Percentiles rank a stretch among this genome's conserved stretches.
These are phyloP conservation scores for Plebejus melissa DNA, from an alignment of 2,888 invertebrate species.

Conservation along the genomic window DNA sequence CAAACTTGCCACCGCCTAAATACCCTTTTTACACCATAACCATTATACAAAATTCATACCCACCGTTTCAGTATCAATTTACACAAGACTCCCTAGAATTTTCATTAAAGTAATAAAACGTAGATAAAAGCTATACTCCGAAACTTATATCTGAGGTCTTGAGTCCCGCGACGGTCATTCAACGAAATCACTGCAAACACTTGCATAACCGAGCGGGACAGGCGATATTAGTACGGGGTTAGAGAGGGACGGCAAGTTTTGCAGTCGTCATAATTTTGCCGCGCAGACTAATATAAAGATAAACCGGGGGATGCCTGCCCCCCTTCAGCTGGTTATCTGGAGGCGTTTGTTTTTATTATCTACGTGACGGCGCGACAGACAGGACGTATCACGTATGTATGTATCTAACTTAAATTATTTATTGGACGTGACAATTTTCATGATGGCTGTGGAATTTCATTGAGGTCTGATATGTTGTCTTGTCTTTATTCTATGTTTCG, in stretches of 20 bases:
- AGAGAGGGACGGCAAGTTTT: constrained; percentile 60
- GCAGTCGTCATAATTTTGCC: constrained; percentile 81
- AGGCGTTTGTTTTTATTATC: constrained; percentile 26
- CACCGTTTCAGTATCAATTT: background rate
- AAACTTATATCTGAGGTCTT: constrained; percentile 23
- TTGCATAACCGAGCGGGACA: constrained; percentile 34
- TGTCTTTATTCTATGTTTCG: background rate
- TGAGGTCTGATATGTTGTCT: background rate
- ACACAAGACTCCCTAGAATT: background rate
- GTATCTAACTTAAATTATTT: background rate
- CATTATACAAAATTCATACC: background rate
- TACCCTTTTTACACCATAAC: background rate
- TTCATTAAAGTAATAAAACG: constrained; percentile 20
- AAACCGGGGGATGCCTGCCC: constrained; percentile 50
- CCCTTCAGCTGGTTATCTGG: constrained; percentile 23
- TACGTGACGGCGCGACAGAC: constrained; percentile 16
- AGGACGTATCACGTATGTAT: background rate
- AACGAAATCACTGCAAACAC: constrained; percentile 28
- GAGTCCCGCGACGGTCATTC: constrained; percentile 38
- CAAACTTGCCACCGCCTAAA: background rate
- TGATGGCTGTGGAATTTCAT: background rate
- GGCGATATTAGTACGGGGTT: constrained; percentile 29
- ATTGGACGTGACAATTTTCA: background rate
- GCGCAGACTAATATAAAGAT: constrained; percentile 79
- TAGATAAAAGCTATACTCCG: constrained; percentile 2